Conservation (phyloP, 2,113 vertebrate species). For the Astatotilapia flaviijosephi region DNA sequence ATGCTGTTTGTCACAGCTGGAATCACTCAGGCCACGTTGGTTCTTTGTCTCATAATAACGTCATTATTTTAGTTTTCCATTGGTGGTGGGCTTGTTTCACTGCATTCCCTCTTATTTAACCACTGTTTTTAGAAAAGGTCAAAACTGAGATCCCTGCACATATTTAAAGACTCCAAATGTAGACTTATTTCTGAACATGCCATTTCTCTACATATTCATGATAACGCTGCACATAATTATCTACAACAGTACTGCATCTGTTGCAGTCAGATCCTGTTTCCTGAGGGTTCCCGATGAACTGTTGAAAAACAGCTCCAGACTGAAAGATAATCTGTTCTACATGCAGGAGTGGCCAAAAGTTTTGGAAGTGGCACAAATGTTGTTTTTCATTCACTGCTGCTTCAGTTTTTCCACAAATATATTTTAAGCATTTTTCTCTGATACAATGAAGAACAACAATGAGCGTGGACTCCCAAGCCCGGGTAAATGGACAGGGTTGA, state of each 20-base stretch:
- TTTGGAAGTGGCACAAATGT: background rate
- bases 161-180: background rate
- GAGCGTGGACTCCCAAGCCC: background rate
- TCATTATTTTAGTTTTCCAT: background rate
- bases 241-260: background rate
- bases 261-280: background rate
- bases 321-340: background rate
- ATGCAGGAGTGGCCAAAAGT: background rate
- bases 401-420: background rate
- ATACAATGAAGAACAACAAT: background rate
- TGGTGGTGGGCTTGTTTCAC: background rate
- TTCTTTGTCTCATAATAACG: background rate
- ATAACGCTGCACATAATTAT: background rate
- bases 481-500: background rate
- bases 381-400: background rate
- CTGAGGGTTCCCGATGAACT: background rate
- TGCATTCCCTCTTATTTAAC: background rate
- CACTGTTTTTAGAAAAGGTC: background rate
- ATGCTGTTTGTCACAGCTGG: background rate
- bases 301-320: background rate
- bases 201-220: background rate
- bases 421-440: background rate
- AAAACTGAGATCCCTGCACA: background rate
- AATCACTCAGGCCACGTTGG: background rate
- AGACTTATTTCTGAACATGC: background rate